Evolutionary conservation across 1,140 invertebrate species (phyloP), one percentile per base, ranked within the genome.

Genomic region (Nasonia vitripennis): DNA sequence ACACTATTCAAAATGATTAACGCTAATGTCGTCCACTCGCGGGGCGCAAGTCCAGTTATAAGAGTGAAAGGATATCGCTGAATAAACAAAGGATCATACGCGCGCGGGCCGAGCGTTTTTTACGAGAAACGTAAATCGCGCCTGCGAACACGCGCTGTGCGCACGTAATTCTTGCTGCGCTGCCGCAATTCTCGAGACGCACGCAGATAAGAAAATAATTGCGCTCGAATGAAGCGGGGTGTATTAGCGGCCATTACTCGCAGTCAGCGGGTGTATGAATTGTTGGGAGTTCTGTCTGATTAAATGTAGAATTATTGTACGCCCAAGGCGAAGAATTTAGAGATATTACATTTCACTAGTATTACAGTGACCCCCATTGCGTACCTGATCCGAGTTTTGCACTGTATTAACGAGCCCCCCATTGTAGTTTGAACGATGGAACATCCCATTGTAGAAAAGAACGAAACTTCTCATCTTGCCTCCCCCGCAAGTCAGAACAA

Each of bases 51-150:
- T 2, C n/a, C 68, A 31, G n/a, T 12, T 71, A 77, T 45, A 78
- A 62, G 55, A 84, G 77, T 84, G 83, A 84, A 84, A 84, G 83
- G 83, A 55, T 45, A 23, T 37, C 27, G 67, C 23, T 55, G 62
- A 78, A 79, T 48, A 73, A 84, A 84, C 83, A 84, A 84, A 79
- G 45, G 77, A 79, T 84, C 34, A 78, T 84, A 71, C 41, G 34
- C 51, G 37, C 17, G 17, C 67, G 41, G n/a, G 27, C 41, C 34
- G 2, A 17, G 37, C n/a, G n/a, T 45, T 41, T 83, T 83, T 70
- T 78, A 48, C 41, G 62, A 71, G 23, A 51, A 45, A 51, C 27
- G 62, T 71, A 78, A 84, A 78, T 78, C 73, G 45, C 62, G 73
- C 48, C 48, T 51, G 23, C 20, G 20, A 37, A 37, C 5, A 20